Evolutionary conservation across 35 echinoderm and acorn worm genomes (phyloP), one percentile per base, ranked within the genome.

Genomic region (Heliocidaris tuberculata): DNA sequence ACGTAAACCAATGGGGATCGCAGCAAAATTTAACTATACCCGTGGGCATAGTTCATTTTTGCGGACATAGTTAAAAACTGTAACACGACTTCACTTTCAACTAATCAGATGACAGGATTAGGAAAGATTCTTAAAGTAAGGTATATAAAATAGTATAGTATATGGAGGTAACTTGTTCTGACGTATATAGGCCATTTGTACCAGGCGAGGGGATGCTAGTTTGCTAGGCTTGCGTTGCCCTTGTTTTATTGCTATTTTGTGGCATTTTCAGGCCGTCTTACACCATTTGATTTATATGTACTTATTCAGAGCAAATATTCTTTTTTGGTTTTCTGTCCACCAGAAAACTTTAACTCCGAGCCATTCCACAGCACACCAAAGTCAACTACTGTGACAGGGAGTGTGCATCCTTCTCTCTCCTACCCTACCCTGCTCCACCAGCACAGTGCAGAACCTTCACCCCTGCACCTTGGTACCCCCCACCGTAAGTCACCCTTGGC

Each of bases 311-410:
- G 65, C 27, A 19, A 78, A 78, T 0, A 0, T 71, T 71, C 24
- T 78, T 78, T 19, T 19, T 27, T 27, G 19, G 7, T 78, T 78
- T n/a, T 78, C 21, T 27, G 27, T 78, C 21, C 27, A 89, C 4
- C 91, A 93, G 91, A 93, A 16, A 93, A 49, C 91, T 52, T 93
- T 48, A 85, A 85, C 59, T 90, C 88, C 31, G 52, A 94, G 32
- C 93, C 95, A 12, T 96, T 93, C 93, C 95, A 96, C 95, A 96
- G 95, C 65, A 96, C 95, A 21, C 95, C 95, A 49, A 94, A 91
- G 42, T 47, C 86, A 48, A 85, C 60, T 52, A 2, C 50, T 30
- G 86, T 42, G 35, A 0, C 35, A 42, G 35, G 35, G 35, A 42
- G 86, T 15, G 6, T 89, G 86, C 86, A 15, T 89, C 13, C 24